phyloP scores from a whole-genome alignment of 2,888 invertebrate species.

The Limnephilus lunatus region DNA sequence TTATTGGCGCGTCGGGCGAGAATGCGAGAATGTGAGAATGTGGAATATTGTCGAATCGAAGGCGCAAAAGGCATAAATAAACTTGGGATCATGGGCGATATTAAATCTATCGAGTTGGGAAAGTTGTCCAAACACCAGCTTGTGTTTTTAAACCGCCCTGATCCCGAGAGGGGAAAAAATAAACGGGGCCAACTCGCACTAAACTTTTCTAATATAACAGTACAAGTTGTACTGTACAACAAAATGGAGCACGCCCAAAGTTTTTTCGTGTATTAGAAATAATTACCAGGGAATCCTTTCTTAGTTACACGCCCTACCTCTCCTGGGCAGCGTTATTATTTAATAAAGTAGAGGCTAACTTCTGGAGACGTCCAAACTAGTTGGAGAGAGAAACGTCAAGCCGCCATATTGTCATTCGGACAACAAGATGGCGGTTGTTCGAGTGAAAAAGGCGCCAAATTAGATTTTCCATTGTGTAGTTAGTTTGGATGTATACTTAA shows the following conservation, averaged over 20 bases:
- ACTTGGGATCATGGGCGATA: conserved; percentile 9
- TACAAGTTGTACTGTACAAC: conserved; percentile 16
- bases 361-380: conserved; percentile 38
- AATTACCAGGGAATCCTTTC: conserved; percentile 44
- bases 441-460: neutral
- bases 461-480: neutral
- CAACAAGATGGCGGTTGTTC: neutral
- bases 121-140: conserved; percentile 38
- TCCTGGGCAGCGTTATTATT: conserved; percentile 39
- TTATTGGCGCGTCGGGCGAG: neutral
- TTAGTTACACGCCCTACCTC: conserved; percentile 8
- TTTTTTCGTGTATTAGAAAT: conserved; percentile 52
- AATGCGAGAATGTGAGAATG: neutral
- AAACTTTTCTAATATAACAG: conserved; percentile 53
- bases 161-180: conserved; percentile 39
- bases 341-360: conserved; percentile 36
- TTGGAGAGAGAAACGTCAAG: neutral
- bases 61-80: neutral
- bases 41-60: neutral
- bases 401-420: conserved; percentile 31
- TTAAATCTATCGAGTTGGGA: conserved; percentile 32
- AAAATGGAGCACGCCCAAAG: conserved; percentile 3
- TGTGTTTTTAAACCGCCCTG: conserved; percentile 41
- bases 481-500: neutral
- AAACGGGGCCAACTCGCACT: conserved; percentile 13